These are phyloP conservation scores for Trissolcus japonicus DNA, from an alignment of 2,888 invertebrate genomes.

Conservation along the genomic window DNA sequence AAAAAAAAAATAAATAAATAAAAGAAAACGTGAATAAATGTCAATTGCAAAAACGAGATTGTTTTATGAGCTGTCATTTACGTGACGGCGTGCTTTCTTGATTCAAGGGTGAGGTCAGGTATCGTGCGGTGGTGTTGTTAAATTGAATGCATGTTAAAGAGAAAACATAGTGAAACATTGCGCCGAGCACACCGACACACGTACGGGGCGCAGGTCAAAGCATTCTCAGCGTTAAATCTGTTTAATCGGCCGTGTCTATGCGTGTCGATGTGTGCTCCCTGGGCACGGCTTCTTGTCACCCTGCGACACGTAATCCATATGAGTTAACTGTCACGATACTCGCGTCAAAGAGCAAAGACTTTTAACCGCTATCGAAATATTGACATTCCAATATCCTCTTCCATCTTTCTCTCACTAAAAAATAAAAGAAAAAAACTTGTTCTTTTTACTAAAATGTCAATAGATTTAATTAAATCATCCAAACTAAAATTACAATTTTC, in stretches of 20 bases:
- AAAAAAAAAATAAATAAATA: not conserved
- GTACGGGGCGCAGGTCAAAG: conserved; percentile 29
- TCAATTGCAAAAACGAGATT: conserved; percentile 14
- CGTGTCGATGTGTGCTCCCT: conserved; percentile 25
- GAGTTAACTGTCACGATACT: conserved; percentile 35
- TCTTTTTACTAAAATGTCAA: too few relatives aligned
- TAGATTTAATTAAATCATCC: too few relatives aligned
- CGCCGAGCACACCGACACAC: conserved; percentile 12
- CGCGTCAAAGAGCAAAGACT: conserved; percentile 5
- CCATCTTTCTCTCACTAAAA: not conserved
- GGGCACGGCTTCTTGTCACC: conserved; percentile 38
- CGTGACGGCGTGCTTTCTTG: conserved; percentile 43
- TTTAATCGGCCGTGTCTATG: conserved; percentile 45
- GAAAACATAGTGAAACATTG: conserved; percentile 29
- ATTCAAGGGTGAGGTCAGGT: conserved; percentile 58
- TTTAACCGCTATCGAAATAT: conserved; percentile 42
- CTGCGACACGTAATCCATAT: conserved; percentile 38
- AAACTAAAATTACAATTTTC: too few relatives aligned
- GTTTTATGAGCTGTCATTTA: conserved; percentile 39
- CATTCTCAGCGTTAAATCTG: conserved; percentile 47
- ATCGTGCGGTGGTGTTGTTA: conserved; percentile 20
- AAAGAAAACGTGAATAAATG: not conserved
- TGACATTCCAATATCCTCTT: conserved; percentile 24
- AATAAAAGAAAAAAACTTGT: too few relatives aligned
- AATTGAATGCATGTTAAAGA: conserved; percentile 32